These are phyloP conservation scores for Noctua pronuba DNA, from an alignment of 2,888 invertebrate genomes.

Conservation along the genomic window DNA sequence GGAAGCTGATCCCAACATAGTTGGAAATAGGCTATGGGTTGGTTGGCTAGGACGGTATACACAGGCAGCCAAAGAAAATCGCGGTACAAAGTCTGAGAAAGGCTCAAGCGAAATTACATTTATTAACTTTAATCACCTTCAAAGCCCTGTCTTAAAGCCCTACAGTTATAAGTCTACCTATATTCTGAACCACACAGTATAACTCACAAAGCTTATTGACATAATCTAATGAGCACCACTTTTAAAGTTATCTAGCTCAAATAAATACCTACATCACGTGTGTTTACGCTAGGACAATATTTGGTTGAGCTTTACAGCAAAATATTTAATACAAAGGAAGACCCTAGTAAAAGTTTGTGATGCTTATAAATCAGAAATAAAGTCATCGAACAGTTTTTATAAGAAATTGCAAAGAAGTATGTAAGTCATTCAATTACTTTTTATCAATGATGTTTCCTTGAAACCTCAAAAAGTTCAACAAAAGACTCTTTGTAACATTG, in stretches of 20 bases:
- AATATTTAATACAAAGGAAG: not conserved
- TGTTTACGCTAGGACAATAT: constrained; percentile 14
- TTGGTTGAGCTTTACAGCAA: not conserved
- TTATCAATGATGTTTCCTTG: constrained; percentile 61
- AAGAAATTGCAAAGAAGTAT: constrained; percentile 39
- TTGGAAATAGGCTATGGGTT: too few species aligned
- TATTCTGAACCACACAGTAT: not conserved
- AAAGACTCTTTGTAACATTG: constrained; percentile 70
- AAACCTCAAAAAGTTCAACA: constrained; percentile 66
- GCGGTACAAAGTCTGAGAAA: not conserved
- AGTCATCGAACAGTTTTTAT: constrained; percentile 16
- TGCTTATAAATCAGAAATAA: constrained; percentile 33
- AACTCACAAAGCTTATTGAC: constrained; percentile 15
- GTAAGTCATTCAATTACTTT: constrained; percentile 49
- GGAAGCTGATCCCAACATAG: not conserved
- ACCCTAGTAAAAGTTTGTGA: constrained; percentile 10
- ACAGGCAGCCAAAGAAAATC: not conserved
- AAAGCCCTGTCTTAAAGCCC: not conserved
- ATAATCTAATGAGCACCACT: constrained; percentile 6
- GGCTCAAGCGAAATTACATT: not conserved
- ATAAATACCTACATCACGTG: not conserved
- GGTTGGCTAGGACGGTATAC: not conserved
- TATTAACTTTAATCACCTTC: not conserved
- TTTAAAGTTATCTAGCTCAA: constrained; percentile 10
- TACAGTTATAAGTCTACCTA: not conserved